Conservation (phyloP, 2,888 invertebrate genomes). For the Cataglyphis livida region DNA sequence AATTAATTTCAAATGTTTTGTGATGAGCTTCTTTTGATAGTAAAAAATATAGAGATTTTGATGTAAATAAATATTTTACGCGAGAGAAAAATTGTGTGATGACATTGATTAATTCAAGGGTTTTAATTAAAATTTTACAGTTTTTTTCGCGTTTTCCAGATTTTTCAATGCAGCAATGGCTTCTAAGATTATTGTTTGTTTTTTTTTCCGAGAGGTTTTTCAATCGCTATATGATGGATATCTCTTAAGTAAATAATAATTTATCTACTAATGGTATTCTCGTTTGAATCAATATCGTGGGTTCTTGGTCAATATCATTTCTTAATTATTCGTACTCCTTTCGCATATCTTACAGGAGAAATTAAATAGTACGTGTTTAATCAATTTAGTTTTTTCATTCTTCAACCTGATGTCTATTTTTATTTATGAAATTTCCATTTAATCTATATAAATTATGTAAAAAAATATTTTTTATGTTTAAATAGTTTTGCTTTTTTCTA, state of each 20-base stretch:
- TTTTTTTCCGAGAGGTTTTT: neutral
- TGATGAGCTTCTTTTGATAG: neutral
- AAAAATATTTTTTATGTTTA: neutral
- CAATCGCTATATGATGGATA: neutral
- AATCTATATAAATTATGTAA: neutral
- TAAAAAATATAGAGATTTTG: neutral
- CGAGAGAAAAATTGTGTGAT: neutral
- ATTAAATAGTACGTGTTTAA: slow-evolving; percentile 12
- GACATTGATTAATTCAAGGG: neutral
- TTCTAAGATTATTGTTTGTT: neutral
- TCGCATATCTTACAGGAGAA: no score
- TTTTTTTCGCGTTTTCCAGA: neutral
- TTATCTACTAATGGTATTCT: slow-evolving; percentile 4
- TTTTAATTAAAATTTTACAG: neutral
- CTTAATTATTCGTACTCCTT: neutral
- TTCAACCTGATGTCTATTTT: neutral
- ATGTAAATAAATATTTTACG: neutral
- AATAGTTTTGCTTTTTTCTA: neutral
- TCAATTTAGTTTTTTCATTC: neutral
- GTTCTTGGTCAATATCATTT: slow-evolving; percentile 27
- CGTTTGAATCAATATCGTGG: slow-evolving; percentile 12
- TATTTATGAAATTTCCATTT: neutral
- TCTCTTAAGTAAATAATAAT: slow-evolving; percentile 6
- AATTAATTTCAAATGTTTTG: slow-evolving; percentile 7
- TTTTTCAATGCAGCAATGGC: neutral